Evolutionary conservation across 2,797 vertebrate genomes (phyloP).

Genomic region (Molossus molossus): DNA sequence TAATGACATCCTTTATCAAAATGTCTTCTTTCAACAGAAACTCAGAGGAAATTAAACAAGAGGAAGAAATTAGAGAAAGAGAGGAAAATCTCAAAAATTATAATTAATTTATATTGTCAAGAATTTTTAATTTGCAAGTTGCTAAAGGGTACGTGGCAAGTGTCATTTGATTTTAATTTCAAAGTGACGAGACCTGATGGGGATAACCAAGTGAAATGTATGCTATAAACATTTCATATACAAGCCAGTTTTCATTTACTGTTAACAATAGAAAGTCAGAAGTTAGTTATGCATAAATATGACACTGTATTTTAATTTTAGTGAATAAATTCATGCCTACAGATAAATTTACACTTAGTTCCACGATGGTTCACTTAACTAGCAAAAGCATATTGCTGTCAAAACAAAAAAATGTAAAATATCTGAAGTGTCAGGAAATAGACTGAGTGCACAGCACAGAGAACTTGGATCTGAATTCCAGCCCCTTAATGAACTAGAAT

Average conservation of each 20-base stretch:
- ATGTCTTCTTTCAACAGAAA: slow-evolving; percentile 55
- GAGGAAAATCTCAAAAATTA: slow-evolving; percentile 23
- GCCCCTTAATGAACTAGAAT: background rate
- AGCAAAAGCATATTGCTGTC: background rate
- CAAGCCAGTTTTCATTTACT: background rate
- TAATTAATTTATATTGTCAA: background rate
- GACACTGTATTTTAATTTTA: slow-evolving; percentile 17
- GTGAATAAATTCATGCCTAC: background rate
- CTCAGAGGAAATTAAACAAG: slow-evolving; percentile 50
- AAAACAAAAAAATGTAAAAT: background rate
- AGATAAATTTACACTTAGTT: background rate
- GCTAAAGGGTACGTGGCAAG: background rate
- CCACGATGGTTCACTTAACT: background rate
- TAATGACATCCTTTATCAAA: slow-evolving; percentile 61
- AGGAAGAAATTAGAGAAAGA: slow-evolving; percentile 14
- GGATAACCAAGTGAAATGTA: background rate
- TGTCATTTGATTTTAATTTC: slow-evolving; percentile 55
- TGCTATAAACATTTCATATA: background rate
- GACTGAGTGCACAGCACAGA: background rate
- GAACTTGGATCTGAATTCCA: background rate
- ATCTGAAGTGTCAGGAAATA: background rate
- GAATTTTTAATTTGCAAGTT: slow-evolving; percentile 40
- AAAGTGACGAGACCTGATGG: background rate
- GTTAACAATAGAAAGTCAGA: slow-evolving; percentile 40
- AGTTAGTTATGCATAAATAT: background rate